These are phyloP conservation scores for Tiliacea aurago DNA, from an alignment of 2,888 invertebrate species.

Conservation along the genomic window DNA sequence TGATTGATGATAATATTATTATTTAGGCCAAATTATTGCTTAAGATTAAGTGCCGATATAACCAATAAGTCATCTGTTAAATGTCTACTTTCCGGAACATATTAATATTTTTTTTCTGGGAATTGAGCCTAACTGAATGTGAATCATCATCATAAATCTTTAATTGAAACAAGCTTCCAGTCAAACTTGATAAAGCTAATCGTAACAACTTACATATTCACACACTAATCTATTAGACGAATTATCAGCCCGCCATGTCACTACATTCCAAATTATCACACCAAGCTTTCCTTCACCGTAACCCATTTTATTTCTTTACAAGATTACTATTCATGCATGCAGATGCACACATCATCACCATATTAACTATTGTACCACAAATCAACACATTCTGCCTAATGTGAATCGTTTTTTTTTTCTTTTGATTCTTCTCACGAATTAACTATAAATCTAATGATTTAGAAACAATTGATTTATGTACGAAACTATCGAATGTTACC, in stretches of 20 bases:
- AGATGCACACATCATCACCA: neutral
- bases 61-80: neutral
- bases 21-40: no score
- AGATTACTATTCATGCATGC: neutral
- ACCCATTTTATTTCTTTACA: neutral
- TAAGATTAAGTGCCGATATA: neutral
- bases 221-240: neutral
- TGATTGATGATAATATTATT: neutral
- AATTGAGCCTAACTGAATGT: neutral
- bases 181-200: neutral
- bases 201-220: neutral
- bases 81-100: neutral
- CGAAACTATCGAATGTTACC: slow-evolving; percentile 29
- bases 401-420: neutral
- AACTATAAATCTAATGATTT: slow-evolving; percentile 10
- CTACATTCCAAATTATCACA: neutral
- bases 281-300: neutral
- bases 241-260: neutral
- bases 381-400: slow-evolving; percentile 17
- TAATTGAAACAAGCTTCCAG: neutral
- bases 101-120: neutral
- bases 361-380: neutral
- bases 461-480: slow-evolving; percentile 44
- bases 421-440: slow-evolving; percentile 10
- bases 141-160: neutral